These are phyloP conservation scores for Scleropages formosus DNA, from an alignment of 2,797 vertebrate genomes.

Conservation along the genomic window DNA sequence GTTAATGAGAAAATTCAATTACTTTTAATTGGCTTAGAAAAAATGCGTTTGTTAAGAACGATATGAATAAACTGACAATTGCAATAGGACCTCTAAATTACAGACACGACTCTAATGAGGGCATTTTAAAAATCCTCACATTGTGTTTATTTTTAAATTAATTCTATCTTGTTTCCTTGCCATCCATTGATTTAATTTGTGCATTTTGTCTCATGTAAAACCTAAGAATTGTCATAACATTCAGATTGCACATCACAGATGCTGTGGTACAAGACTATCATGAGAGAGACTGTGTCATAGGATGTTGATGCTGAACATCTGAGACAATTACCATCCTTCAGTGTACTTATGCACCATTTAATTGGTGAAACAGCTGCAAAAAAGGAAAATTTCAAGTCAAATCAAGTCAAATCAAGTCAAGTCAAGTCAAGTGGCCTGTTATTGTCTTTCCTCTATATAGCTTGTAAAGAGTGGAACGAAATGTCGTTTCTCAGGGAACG, in stretches of 20 bases:
- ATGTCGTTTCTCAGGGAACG: no score
- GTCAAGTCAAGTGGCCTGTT: no score
- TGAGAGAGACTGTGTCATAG: background rate
- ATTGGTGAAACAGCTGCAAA: conserved; percentile 4
- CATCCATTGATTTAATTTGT: background rate
- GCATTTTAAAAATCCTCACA: background rate
- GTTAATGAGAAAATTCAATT: no score
- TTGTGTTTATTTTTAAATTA: background rate
- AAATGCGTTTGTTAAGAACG: background rate
- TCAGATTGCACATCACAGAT: background rate
- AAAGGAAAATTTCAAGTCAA: background rate
- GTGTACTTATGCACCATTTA: conserved; percentile 11
- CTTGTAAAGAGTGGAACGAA: no score
- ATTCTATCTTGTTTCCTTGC: background rate
- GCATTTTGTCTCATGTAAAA: background rate
- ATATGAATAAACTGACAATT: background rate
- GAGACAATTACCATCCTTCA: conserved; percentile 1
- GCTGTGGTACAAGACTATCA: background rate
- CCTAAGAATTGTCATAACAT: background rate
- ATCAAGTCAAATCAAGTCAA: no score
- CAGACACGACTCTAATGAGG: background rate
- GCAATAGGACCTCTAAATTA: background rate
- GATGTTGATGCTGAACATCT: conserved; percentile 9
- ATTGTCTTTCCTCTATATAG: no score
- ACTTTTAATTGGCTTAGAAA: no score